A percentile compares a stretch with the other conserved stretches of the same genome.
phyloP scores from a whole-genome alignment of 2,888 invertebrate species.

The Teleogryllus oceanicus region DNA sequence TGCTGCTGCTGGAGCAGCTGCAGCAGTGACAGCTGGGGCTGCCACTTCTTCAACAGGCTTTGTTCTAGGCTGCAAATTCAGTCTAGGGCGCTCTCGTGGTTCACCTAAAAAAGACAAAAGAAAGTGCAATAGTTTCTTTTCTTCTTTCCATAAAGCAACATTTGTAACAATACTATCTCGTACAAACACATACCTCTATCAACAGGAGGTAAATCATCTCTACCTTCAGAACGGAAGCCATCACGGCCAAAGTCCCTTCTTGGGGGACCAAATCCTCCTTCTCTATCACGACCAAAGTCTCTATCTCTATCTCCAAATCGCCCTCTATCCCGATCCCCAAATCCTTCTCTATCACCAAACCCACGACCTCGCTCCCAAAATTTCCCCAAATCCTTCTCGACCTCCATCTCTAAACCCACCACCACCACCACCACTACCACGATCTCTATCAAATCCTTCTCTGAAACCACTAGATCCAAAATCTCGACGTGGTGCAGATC shows the following conservation, averaged over 20 bases:
- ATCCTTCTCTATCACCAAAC: constrained; percentile 33
- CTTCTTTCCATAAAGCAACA: not conserved
- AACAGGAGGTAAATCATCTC: constrained; percentile 40
- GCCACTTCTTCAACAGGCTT: constrained; percentile 59
- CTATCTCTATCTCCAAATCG: constrained; percentile 38
- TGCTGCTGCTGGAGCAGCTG: constrained; percentile 38
- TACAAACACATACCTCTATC: constrained; percentile 37
- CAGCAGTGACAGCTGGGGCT: constrained; percentile 38
- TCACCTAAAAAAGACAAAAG: constrained; percentile 46
- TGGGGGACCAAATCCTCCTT: constrained; percentile 33
- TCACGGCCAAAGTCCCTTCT: constrained; percentile 39
- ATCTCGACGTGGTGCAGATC: not conserved
- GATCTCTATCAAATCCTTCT: constrained; percentile 45
- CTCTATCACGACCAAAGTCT: constrained; percentile 39
- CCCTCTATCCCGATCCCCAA: constrained; percentile 39
- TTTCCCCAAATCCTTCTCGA: constrained; percentile 39
- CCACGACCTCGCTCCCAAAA: constrained; percentile 41
- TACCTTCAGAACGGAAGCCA: constrained; percentile 40
- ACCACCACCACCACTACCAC: constrained; percentile 45
- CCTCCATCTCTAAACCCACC: constrained; percentile 46
- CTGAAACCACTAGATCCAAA: constrained; percentile 11
- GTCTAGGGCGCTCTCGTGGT: constrained; percentile 68
- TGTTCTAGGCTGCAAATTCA: constrained; percentile 77
- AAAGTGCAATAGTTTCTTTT: not conserved
- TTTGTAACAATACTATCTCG: not conserved